phyloP scores from a whole-genome alignment of 2,113 vertebrate species.

The Helogale parvula region DNA sequence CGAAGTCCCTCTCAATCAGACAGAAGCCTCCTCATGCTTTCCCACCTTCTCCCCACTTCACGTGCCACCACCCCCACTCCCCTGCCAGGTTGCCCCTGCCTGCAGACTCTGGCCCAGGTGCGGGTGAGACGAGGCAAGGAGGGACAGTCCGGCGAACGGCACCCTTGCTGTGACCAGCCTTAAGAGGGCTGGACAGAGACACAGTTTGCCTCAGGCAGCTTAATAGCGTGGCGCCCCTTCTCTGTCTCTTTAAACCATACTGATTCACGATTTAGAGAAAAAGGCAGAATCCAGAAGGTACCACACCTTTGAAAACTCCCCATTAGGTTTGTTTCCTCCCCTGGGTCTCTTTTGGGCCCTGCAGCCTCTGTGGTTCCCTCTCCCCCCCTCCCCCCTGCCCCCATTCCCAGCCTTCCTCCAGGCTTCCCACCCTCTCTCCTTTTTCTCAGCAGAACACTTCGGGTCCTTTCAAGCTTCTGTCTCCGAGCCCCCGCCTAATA shows the following conservation, averaged over 20 bases:
- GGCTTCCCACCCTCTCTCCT: neutral
- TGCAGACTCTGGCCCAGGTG: too few species aligned
- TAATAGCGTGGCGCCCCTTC: neutral
- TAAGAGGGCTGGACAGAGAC: neutral
- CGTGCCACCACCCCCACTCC: neutral
- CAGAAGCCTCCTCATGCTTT: neutral
- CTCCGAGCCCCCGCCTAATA: neutral
- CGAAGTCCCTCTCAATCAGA: neutral
- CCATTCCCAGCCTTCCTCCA: neutral
- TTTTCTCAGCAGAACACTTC: neutral
- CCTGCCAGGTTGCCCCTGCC: too few species aligned
- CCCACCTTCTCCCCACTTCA: neutral
- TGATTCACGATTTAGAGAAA: neutral
- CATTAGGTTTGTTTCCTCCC: neutral
- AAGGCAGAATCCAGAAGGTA: neutral
- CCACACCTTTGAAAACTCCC: neutral
- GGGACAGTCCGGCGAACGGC: neutral
- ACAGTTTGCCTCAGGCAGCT: neutral
- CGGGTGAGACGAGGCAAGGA: neutral
- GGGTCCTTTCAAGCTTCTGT: neutral
- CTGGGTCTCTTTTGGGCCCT: neutral
- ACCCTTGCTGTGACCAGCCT: neutral
- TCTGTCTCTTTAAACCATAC: neutral
- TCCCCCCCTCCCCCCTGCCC: too few species aligned
- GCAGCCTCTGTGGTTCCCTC: rapidly evolving